Evolutionary conservation across 2,888 invertebrate genomes (phyloP).

Genomic region (Tricholauxania praeusta): DNA sequence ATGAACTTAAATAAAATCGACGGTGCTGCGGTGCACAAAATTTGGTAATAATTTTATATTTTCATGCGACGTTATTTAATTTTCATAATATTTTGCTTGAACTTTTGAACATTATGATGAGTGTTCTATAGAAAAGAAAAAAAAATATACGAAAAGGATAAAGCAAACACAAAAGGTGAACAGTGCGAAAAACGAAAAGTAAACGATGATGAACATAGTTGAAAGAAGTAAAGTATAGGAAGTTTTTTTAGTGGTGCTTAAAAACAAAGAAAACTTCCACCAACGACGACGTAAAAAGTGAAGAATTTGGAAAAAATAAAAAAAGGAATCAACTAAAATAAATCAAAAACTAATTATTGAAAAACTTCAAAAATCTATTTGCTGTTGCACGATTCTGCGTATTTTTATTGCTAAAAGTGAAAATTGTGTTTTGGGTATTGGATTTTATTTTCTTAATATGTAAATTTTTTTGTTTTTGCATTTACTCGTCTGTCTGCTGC

Average conservation of each 20-base stretch:
- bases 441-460: too few species aligned
- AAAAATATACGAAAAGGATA: background rate
- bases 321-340: background rate
- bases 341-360: too few species aligned
- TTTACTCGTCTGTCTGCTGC: too few species aligned
- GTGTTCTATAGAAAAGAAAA: background rate
- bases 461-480: too few species aligned
- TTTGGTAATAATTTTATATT: background rate
- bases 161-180: constrained; percentile 9
- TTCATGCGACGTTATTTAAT: constrained; percentile 33
- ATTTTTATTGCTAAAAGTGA: constrained; percentile 12
- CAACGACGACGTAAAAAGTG: constrained; percentile 15
- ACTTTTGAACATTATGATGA: too few species aligned
- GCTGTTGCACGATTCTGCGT: background rate
- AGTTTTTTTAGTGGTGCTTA: background rate
- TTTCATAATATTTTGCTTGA: background rate
- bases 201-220: too few species aligned
- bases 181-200: background rate
- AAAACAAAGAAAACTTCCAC: constrained; percentile 27
- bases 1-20: too few species aligned
- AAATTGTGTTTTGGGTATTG: background rate
- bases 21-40: too few species aligned
- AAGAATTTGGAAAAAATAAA: background rate
- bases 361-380: constrained; percentile 4
- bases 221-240: too few species aligned